phyloP scores from a whole-genome alignment of 2,113 vertebrate genomes.

The Sula dactylatra region DNA sequence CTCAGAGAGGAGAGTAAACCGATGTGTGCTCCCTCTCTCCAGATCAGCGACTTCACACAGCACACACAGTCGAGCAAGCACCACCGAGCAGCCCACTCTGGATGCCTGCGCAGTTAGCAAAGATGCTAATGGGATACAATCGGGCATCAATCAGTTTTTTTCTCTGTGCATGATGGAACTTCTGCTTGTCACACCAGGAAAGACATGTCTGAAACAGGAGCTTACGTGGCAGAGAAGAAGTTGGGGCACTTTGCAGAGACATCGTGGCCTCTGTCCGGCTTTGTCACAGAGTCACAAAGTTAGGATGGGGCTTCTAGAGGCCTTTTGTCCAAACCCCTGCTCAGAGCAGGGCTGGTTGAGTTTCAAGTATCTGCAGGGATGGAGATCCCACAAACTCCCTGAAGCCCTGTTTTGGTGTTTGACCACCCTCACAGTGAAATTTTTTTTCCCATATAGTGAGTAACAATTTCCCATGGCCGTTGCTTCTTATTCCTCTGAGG shows the following conservation, averaged over 20 bases:
- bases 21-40: neutral
- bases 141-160: neutral
- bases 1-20: neutral
- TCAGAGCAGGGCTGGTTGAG: neutral
- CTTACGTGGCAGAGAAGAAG: neutral
- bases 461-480: neutral
- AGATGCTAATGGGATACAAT: neutral
- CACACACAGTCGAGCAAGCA: neutral
- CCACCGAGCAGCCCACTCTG: neutral
- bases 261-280: neutral
- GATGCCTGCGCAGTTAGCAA: neutral
- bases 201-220: neutral
- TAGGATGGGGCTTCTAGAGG: neutral
- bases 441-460: neutral
- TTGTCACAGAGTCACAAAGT: neutral
- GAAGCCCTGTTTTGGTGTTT: neutral
- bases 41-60: neutral
- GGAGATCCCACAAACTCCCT: neutral
- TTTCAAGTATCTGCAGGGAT: neutral
- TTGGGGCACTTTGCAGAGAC: neutral
- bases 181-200: neutral
- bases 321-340: neutral
- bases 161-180: neutral
- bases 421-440: rapidly evolving
- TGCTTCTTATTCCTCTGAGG: neutral